These are phyloP conservation scores for Panthera tigris DNA, from an alignment of 2,113 vertebrate genomes.

Conservation along the genomic window DNA sequence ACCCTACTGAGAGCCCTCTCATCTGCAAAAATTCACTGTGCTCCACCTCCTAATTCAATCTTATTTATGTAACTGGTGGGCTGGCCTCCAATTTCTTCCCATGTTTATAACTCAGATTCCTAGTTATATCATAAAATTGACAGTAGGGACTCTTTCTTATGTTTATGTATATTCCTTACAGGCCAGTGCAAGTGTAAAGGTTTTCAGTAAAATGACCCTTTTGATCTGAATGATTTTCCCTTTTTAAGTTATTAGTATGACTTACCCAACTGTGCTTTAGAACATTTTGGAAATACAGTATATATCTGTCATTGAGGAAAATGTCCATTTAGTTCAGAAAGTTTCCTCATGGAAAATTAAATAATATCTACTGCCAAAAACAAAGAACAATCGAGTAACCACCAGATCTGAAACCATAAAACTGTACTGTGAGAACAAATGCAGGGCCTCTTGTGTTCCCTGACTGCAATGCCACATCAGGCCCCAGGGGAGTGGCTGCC, in stretches of 20 bases:
- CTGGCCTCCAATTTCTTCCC: neutral
- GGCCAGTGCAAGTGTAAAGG: neutral
- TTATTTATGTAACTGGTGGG: neutral
- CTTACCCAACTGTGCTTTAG: neutral
- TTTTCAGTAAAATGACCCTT: neutral
- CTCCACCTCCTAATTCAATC: neutral
- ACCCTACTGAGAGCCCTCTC: neutral
- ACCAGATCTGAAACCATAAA: neutral
- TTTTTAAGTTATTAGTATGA: neutral
- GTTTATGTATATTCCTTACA: neutral
- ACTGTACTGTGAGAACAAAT: neutral
- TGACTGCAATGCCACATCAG: neutral
- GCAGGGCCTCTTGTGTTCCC: neutral
- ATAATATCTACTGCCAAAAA: conserved; percentile 13
- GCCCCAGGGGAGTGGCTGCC: no score
- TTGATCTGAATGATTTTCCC: neutral
- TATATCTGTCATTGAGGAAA: neutral
- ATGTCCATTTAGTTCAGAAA: conserved; percentile 44
- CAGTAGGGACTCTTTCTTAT: neutral
- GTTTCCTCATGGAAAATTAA: conserved; percentile 41
- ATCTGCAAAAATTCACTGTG: neutral
- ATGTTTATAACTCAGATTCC: conserved; percentile 46
- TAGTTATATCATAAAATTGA: neutral
- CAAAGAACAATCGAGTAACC: neutral
- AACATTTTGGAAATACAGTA: neutral